Base-by-base conservation (phyloP, 2,888 invertebrate genomes). In the Cartodere bifasciata region DNA sequence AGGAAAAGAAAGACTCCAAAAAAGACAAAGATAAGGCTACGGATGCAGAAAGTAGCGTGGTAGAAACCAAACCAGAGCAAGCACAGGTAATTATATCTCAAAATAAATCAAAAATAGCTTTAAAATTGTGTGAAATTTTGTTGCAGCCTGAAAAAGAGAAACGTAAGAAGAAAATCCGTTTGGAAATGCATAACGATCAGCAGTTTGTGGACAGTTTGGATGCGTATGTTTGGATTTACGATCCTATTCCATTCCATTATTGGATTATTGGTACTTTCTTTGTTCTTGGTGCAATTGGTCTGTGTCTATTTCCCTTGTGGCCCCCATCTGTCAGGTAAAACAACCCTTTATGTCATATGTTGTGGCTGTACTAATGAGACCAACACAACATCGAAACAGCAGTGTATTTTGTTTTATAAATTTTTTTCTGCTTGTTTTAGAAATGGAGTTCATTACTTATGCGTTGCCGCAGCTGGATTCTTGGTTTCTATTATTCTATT, bases 261-360 rank as follows among this genome's bases (percentile, higher is more conserved):
- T 94, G 92, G 84, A 70, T 94, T 42, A 83, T 87, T 49, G 95
- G 95, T n/a, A 73, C 80, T 5, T 64, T 86, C 3, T 67, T 86
- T 39, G 88, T 99, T 16, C 64, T 95, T 32, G 95, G 90, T 13
- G 90, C 92, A 16, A 90, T 97, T 47, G 85, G 81, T 9, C 77
- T 98, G 21, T 99, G 98, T 62, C 72, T 99, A 55, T 99, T 97
- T 65, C 98, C 98, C n/a, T 65, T 99, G 32, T 99, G 98, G 98
- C 98, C 98, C 1, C 83, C 86, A 31, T 78, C 84, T 45, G 81
- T 95, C 47, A 73, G 83, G 72, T 80, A 58, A 56, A 40, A n/a
- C n/a, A n/a, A n/a, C 16, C 10, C 23, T 23, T 12, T 11, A 6
- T n/a, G 6, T 23, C 5, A n/a, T 23, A 23, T 23, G n/a, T n/a